These are phyloP conservation scores for Drosophila cardini DNA, from an alignment of 1,140 invertebrate genomes.

Conservation along the genomic window DNA sequence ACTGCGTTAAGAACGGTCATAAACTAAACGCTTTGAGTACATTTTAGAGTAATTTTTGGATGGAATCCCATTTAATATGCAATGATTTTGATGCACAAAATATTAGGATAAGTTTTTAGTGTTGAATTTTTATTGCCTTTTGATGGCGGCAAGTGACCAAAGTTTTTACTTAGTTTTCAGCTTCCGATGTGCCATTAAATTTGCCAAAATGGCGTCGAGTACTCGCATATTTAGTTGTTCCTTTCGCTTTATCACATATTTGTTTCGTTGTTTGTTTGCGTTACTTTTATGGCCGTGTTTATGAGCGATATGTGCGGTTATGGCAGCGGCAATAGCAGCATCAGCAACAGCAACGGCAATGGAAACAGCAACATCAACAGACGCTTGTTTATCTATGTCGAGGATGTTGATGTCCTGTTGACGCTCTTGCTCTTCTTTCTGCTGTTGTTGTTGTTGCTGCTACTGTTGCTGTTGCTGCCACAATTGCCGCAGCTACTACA, in stretches of 20 bases:
- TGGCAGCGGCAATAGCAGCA: constrained; percentile 46
- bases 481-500: constrained; percentile 12
- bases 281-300: constrained; percentile 77
- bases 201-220: constrained; percentile 32
- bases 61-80: constrained; percentile 39
- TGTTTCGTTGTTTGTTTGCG: constrained; percentile 69
- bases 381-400: constrained; percentile 73
- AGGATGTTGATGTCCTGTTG: constrained; percentile 15
- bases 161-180: constrained; percentile 66
- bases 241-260: constrained; percentile 73
- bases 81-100: constrained; percentile 40
- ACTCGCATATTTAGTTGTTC: constrained; percentile 44
- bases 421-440: background rate
- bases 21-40: background rate
- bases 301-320: constrained; percentile 79
- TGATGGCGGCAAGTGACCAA: constrained; percentile 50
- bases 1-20: background rate
- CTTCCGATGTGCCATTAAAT: constrained; percentile 42
- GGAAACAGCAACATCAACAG: constrained; percentile 24
- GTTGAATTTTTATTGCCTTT: constrained; percentile 35
- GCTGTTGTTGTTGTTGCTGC: constrained; percentile 9
- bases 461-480: constrained; percentile 12
- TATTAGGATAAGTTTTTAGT: constrained; percentile 49
- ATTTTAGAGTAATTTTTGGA: constrained; percentile 35
- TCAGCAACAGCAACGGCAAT: constrained; percentile 8